Evolutionary conservation across 1,140 invertebrate species (phyloP), one percentile per base, ranked within the genome.

Genomic region (Drosophila chauvacae): DNA sequence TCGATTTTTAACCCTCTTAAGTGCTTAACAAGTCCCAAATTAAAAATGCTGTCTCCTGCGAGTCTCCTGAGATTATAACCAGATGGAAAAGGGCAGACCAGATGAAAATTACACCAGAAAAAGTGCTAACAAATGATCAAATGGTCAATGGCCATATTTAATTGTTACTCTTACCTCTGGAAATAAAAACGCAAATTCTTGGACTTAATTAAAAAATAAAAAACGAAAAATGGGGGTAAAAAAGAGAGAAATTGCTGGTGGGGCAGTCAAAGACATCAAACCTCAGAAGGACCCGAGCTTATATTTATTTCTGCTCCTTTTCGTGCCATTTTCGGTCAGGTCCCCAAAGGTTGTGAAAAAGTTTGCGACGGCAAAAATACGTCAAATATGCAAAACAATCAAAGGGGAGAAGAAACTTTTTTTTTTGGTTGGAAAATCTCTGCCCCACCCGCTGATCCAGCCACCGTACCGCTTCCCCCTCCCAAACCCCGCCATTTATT

Each of bases 1-100:
- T 87, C 80, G 85, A 84, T 88, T 88, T 77, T 86, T 86, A 86
- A 86, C 82, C 82, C 82, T 86, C 82, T 86, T 86, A 86, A 86
- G 82, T 86, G 82, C 78, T 86, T 86, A 86, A 63, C 83, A 86
- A 86, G 78, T 86, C 82, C 82, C 82, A 86, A 86, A 86, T 86
- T 86, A 86, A 86, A 86, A 86, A 86, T 33, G 75, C 62, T 51
- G 64, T 71, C 23, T 48, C 23, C 45, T 26, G 45, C 61, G 64
- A 59, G 58, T 86, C 82, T 85, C 82, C 78, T 48, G 82, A 85
- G 82, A 85, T 75, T 86, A 77, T 75, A 68, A 30, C 59, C 76
- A 72, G 80, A 59, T 59, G 69, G 35, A 71, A 42, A 73, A 79
- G 58, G 74, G 61, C 37, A 56, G 3, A 35, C 47, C 62, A 42